Evolutionary conservation across 2,888 invertebrate species (phyloP).

Genomic region (Mesorhabditis belari): DNA sequence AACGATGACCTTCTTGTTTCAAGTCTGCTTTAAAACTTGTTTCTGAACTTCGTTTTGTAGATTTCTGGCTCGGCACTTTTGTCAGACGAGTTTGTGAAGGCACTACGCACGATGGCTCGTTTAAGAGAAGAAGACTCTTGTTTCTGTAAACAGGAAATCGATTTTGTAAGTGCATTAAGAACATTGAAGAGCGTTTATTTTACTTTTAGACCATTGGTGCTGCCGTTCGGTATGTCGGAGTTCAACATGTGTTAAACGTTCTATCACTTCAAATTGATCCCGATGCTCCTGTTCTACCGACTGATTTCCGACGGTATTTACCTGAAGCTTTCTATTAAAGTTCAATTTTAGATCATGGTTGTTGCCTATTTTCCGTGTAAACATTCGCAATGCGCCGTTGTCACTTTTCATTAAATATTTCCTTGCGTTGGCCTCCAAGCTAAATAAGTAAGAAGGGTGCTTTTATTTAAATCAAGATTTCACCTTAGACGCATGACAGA

Average conservation of each 20-base stretch:
- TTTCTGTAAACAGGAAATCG: constrained; percentile 67
- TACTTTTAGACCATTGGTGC: constrained; percentile 66
- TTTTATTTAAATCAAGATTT: constrained; percentile 2
- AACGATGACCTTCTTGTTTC: neutral
- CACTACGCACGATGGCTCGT: constrained; percentile 61
- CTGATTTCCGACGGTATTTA: constrained; percentile 63
- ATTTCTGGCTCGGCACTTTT: constrained; percentile 25
- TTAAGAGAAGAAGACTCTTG: constrained; percentile 65
- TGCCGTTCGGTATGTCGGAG: constrained; percentile 57
- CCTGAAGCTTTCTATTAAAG: neutral
- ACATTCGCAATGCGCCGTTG: constrained; percentile 70
- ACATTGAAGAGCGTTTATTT: neutral
- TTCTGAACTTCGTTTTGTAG: neutral
- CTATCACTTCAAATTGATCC: constrained; percentile 60
- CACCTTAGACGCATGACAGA: constrained; percentile 23
- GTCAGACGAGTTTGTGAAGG: constrained; percentile 29
- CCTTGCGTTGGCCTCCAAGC: constrained; percentile 65
- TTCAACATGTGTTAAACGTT: constrained; percentile 54
- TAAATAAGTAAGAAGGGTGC: constrained; percentile 11
- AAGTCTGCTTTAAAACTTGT: neutral
- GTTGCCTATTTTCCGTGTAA: constrained; percentile 79
- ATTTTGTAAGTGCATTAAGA: constrained; percentile 58
- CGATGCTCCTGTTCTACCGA: constrained; percentile 66
- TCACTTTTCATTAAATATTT: constrained; percentile 74
- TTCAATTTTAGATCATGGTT: constrained; percentile 72